A percentile compares a stretch with the other conserved stretches of the same genome.
phyloP scores from a whole-genome alignment of 92 coral and sea anemone species.

The Porites cylindrica region DNA sequence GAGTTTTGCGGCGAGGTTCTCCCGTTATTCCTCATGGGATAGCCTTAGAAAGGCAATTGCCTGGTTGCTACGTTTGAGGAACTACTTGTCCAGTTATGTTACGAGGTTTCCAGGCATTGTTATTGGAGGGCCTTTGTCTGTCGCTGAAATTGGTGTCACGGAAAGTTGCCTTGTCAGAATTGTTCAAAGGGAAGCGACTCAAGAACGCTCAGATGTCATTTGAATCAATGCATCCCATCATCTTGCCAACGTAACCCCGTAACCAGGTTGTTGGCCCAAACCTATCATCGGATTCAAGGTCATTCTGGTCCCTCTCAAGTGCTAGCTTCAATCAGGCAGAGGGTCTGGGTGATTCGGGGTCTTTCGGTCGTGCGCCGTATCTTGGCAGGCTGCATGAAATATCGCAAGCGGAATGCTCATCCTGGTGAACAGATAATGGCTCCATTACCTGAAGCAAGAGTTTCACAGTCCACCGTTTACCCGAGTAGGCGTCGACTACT shows the following conservation, averaged over 20 bases:
- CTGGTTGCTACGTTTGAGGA: not conserved
- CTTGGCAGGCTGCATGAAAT: not conserved
- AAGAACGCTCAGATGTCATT: slow-evolving; percentile 20
- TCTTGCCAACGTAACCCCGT: slow-evolving; percentile 43
- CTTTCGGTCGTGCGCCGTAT: not conserved
- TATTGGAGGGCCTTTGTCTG: not conserved
- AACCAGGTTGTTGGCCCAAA: slow-evolving; percentile 29
- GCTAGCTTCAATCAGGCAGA: slow-evolving; percentile 12
- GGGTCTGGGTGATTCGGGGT: slow-evolving; percentile 11
- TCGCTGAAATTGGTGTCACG: not conserved
- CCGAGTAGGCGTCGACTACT: slow-evolving; percentile 60
- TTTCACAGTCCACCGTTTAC: slow-evolving; percentile 56
- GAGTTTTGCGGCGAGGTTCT: not conserved
- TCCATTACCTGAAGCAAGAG: not conserved
- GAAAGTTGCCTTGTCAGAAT: not conserved
- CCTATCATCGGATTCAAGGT: slow-evolving; percentile 24
- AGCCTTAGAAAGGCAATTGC: not conserved
- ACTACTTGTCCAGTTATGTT: not conserved
- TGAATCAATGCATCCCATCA: slow-evolving; percentile 21
- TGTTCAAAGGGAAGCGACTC: not conserved
- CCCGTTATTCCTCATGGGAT: slow-evolving; percentile 21
- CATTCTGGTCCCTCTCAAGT: slow-evolving; percentile 40
- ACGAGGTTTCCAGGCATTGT: not conserved
- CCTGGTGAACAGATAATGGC: slow-evolving; percentile 52
- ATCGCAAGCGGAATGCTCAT: no score